Evolutionary conservation across 2,888 invertebrate genomes (phyloP), one percentile per base, ranked within the genome.

Genomic region (Norana najaformis): DNA sequence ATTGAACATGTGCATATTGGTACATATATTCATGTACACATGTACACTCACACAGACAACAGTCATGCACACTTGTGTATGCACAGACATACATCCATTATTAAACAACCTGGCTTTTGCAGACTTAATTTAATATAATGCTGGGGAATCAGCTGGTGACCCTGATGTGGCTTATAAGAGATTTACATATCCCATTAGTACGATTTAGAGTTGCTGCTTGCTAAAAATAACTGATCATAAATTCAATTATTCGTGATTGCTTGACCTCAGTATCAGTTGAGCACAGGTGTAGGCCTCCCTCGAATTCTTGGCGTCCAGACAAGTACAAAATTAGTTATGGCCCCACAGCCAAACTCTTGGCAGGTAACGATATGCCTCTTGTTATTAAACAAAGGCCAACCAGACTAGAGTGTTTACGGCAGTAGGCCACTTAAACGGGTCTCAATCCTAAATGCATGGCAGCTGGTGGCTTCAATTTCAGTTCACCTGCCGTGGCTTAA

Each of bases 281-380:
- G n/a, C 69, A 69, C 69, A 69, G 69, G 30, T 69, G n/a, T 69
- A 6, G 69, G 69, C n/a, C 69, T 69, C 69, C 23, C 69, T 69
- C 6, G 69, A 69, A 53, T 53, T 11, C 53, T 53, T 53, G 53
- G 53, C 30, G 11, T 53, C 30, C 30, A 30, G n/a, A 69, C n/a
- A 69, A 69, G n/a, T 69, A 16, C 30, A n/a, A 69, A 69, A 69
- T 69, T 69, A 69, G 69, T 69, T 69, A 30, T 69, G 69, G 30
- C 30, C 69, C 69, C 69, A n/a, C 69, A 69, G 69, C 69, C 5
- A 23, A 20, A 47, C 47, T 20, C 47, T 6, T 47, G 23, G 47
- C 47, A 69, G 69, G 69, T 69, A 69, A 69, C n/a, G n/a, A 69
- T n/a, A n/a, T 69, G 69, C 30, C 69, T 69, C 69, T 69, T 69